Evolutionary conservation across 1,140 invertebrate species (phyloP).

Genomic region (Pachypeltis micranthus): DNA sequence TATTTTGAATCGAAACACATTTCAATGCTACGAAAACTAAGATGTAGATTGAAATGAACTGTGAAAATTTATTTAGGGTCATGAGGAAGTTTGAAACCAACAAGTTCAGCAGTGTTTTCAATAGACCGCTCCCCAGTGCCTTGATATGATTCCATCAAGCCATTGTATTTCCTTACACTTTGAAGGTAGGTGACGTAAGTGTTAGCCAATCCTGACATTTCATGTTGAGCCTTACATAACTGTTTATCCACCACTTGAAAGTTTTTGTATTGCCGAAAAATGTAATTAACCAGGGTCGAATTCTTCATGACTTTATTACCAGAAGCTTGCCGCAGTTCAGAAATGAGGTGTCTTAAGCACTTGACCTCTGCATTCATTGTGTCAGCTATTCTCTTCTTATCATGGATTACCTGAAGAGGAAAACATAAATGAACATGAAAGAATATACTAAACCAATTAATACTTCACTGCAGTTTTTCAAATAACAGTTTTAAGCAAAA

Average conservation of each 20-base stretch:
- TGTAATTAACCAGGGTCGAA: constrained; percentile 47
- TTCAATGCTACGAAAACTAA: not conserved
- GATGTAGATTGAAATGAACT: not conserved
- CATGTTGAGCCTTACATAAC: constrained; percentile 64
- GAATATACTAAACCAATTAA: too few species aligned
- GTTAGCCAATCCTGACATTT: constrained; percentile 54
- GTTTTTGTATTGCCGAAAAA: constrained; percentile 56
- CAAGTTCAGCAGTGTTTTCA: constrained; percentile 63
- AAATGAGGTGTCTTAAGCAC: constrained; percentile 36
- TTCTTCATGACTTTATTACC: constrained; percentile 41
- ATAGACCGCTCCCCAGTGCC: constrained; percentile 62
- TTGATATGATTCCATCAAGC: constrained; percentile 57
- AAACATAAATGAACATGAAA: too few species aligned
- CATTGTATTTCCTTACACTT: constrained; percentile 49
- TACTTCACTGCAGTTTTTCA: too few species aligned
- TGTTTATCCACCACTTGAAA: constrained; percentile 65
- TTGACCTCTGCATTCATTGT: not conserved
- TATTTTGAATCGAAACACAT: not conserved
- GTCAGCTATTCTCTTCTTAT: not conserved
- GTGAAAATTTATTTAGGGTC: constrained; percentile 48
- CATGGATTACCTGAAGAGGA: too few species aligned
- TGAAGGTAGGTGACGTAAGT: constrained; percentile 63
- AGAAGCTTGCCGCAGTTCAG: constrained; percentile 44
- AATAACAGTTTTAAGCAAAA: too few species aligned
- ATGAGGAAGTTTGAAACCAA: constrained; percentile 74